Evolutionary conservation across 2,113 vertebrate species (phyloP).

Genomic region (Azemiops feae): DNA sequence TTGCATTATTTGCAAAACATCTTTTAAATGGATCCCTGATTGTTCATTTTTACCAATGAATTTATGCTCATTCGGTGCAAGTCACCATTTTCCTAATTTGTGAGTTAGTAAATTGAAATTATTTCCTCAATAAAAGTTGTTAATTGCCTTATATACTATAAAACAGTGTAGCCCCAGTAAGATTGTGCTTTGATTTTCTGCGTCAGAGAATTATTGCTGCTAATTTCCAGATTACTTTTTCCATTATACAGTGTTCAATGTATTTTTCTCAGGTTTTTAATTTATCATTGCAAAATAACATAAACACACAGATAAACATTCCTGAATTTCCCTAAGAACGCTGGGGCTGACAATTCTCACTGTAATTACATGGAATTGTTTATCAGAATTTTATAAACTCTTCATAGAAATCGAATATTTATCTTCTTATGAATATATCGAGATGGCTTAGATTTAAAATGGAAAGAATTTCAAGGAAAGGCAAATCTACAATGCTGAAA

Average conservation of each 20-base stretch:
- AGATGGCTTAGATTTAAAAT: background rate
- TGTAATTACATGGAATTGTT: background rate
- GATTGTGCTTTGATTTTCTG: constrained; percentile 1
- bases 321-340: background rate
- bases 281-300: constrained; percentile 1
- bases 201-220: background rate
- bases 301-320: background rate
- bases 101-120: constrained; percentile 37
- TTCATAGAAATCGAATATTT: background rate
- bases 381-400: background rate
- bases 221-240: background rate
- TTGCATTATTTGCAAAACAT: constrained; percentile 45
- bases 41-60: constrained; percentile 8
- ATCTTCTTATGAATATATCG: background rate
- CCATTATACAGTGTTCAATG: background rate
- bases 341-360: background rate
- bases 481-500: background rate
- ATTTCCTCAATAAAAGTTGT: constrained; percentile 12
- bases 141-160: constrained; percentile 5
- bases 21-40: constrained; percentile 39
- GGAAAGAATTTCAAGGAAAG: constrained; percentile 5
- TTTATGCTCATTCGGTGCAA: background rate
- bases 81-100: constrained; percentile 2
- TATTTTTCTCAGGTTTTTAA: constrained; percentile 25
- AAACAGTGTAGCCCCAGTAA: constrained; percentile 1